Evolutionary conservation across 2,797 vertebrate genomes (phyloP).

Genomic region (Brachyrhaphis roseni): DNA sequence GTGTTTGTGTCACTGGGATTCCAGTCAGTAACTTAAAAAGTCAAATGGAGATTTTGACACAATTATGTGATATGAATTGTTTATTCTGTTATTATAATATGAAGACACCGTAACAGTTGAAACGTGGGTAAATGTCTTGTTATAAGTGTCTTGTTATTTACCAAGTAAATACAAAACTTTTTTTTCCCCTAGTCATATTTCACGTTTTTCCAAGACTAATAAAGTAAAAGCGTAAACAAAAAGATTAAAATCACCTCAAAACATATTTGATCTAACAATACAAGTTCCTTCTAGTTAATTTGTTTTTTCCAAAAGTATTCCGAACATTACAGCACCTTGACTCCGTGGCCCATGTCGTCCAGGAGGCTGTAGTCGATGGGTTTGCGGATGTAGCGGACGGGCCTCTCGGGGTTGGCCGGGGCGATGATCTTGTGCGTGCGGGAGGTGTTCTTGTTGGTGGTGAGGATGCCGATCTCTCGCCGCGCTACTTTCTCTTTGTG

Average conservation of each 20-base stretch:
- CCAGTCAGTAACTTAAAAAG: background rate
- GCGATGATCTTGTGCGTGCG: slow-evolving; percentile 99
- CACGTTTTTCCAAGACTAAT: background rate
- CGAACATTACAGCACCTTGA: slow-evolving; percentile 86
- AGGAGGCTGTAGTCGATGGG: slow-evolving; percentile 97
- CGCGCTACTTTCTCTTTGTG: slow-evolving; percentile 99
- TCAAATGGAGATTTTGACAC: background rate
- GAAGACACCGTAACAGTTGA: too few species aligned
- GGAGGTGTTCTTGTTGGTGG: slow-evolving; percentile 99
- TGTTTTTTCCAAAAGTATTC: background rate
- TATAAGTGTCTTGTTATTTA: too few species aligned
- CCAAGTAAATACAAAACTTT: too few species aligned
- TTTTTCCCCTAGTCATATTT: background rate
- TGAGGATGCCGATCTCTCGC: slow-evolving; percentile 99
- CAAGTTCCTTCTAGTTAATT: background rate
- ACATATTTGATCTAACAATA: background rate
- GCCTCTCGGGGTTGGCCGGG: slow-evolving; percentile 96
- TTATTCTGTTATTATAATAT: background rate
- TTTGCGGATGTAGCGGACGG: slow-evolving; percentile 99
- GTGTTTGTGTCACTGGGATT: background rate
- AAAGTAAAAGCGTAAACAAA: background rate
- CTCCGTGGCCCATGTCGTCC: slow-evolving; percentile 98
- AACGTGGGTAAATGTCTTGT: too few species aligned
- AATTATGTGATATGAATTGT: background rate
- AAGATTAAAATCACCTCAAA: background rate